Evolutionary conservation across 2,113 vertebrate species (phyloP).

Genomic region (Lamprologus lemairii): DNA sequence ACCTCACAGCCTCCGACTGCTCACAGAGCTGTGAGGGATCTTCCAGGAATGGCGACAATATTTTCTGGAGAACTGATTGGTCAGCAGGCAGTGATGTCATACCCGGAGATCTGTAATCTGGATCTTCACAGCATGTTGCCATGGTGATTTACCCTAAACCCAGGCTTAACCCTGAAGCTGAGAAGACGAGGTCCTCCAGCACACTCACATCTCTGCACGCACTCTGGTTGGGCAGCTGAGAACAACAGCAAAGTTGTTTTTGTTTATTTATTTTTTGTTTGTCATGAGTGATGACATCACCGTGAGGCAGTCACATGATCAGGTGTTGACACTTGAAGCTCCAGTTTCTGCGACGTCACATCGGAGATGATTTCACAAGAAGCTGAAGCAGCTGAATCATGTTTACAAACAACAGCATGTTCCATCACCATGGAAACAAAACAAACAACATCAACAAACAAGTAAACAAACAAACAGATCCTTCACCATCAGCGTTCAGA

Average conservation of each 20-base stretch:
- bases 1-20: not conserved
- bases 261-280: not conserved
- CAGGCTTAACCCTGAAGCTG: not conserved
- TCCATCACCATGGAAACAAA: not conserved
- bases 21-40: not conserved
- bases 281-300: not conserved
- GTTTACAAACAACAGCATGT: not conserved
- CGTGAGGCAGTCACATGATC: not conserved
- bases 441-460: not conserved
- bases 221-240: not conserved
- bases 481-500: not conserved
- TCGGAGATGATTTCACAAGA: not conserved
- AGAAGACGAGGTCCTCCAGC: not conserved
- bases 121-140: not conserved
- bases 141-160: not conserved
- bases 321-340: not conserved
- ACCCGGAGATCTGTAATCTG: not conserved
- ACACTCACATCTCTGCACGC: not conserved
- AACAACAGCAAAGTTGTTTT: not conserved
- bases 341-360: not conserved
- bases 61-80: not conserved
- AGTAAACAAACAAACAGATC: not conserved
- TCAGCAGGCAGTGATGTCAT: not conserved
- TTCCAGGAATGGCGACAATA: not conserved
- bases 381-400: not conserved